Evolutionary conservation across 37 sponge, comb jelly and placozoan species (phyloP), one percentile per base, ranked within the genome.

Genomic region (Hormiphora californensis): DNA sequence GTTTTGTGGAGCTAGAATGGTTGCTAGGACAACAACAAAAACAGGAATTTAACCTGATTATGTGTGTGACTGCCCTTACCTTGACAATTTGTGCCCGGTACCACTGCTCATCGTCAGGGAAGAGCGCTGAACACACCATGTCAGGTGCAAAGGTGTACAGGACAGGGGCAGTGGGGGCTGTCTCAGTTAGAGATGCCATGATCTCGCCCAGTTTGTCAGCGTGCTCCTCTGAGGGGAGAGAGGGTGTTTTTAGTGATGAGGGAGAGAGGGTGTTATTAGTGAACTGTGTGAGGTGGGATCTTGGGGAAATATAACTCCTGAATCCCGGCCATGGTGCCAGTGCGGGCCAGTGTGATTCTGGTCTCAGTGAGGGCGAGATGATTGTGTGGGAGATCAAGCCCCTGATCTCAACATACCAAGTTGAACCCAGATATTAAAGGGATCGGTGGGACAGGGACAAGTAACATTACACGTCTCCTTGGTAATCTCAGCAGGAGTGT

Each of bases 1-100:
- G n/a, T n/a, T n/a, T n/a, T n/a, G n/a, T n/a, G n/a, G n/a, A n/a
- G n/a, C n/a, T n/a, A n/a, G n/a, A n/a, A n/a, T n/a, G n/a, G n/a
- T n/a, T n/a, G n/a, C n/a, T n/a, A n/a, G n/a, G n/a, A n/a, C n/a
- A n/a, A n/a, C n/a, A n/a, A n/a, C n/a, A n/a, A n/a, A n/a, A n/a
- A n/a, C n/a, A n/a, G n/a, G n/a, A n/a, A n/a, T n/a, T n/a, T n/a
- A n/a, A n/a, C n/a, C n/a, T n/a, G n/a, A n/a, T n/a, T n/a, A 57
- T 91, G 8, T 86, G 33, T 11, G 40, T 11, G 12, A 32, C 85
- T n/a, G 85, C 8, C 0, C 39, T 39, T 0, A 90, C 37, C 23
- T 63, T 65, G 4, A 86, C 88, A 27, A 94, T 55, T 38, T 87
- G 67, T 0, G 88, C 94, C 15, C 94, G 40, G 63, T 94, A 94